A percentile compares a stretch with the other conserved stretches of the same genome.
Conservation (phyloP, 2,888 invertebrate species). For the Patella ulyssiponensis region DNA sequence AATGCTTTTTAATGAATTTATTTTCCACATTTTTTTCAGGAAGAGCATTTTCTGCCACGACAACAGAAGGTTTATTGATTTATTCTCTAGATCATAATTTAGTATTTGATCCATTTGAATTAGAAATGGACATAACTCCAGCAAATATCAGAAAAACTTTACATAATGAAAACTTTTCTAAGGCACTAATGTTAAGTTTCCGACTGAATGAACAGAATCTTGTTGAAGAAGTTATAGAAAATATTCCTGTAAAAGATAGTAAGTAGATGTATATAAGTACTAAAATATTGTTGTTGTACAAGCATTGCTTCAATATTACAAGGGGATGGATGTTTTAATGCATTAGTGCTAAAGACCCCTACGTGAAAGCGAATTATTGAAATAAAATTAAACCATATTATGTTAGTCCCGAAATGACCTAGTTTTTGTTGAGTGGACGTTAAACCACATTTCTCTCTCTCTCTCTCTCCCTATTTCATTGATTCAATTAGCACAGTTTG, state of each 20-base stretch:
- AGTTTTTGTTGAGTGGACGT: too few species aligned
- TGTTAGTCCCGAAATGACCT: too few species aligned
- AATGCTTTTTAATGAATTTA: too few species aligned
- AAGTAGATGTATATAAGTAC: constrained; percentile 26
- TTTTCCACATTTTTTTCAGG: constrained; percentile 57
- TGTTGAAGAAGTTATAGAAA: constrained; percentile 86
- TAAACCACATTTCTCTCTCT: too few species aligned
- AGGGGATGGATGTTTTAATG: too few species aligned
- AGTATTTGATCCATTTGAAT: constrained; percentile 93
- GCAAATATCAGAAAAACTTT: constrained; percentile 57
- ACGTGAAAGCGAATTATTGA: too few species aligned
- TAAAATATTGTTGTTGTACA: neutral
- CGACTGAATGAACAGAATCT: constrained; percentile 86
- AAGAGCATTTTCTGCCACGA: constrained; percentile 87
- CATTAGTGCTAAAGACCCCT: too few species aligned
- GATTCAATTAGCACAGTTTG: too few species aligned
- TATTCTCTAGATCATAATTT: constrained; percentile 85
- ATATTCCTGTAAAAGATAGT: constrained; percentile 84
- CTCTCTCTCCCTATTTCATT: too few species aligned
- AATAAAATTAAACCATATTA: too few species aligned
- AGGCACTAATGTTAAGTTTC: constrained; percentile 87
- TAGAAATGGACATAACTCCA: constrained; percentile 89
- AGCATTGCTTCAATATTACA: neutral
- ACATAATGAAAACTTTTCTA: constrained; percentile 61
- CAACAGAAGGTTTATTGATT: constrained; percentile 94